Conservation (phyloP, 2,113 vertebrate species). For the Oophaga pumilio region DNA sequence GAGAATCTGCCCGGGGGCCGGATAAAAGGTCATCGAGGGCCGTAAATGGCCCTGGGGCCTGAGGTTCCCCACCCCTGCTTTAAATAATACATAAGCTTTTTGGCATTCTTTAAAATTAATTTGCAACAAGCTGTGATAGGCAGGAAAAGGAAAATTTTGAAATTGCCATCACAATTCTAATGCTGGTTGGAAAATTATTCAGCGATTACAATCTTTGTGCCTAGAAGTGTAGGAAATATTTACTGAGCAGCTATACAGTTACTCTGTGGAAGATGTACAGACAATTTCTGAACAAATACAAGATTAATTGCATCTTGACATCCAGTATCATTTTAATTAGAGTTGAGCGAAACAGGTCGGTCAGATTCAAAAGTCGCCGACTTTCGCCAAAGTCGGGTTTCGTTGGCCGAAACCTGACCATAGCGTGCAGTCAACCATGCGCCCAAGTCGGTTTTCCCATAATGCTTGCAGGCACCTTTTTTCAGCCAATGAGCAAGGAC, state of each 20-base stretch:
- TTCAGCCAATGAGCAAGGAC: too few species aligned
- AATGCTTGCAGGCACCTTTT: too few species aligned
- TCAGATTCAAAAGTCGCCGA: too few species aligned
- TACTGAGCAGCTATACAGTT: neutral
- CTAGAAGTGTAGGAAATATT: conserved; percentile 29
- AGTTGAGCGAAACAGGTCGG: too few species aligned
- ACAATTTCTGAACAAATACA: neutral
- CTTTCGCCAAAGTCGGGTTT: too few species aligned
- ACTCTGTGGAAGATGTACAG: neutral
- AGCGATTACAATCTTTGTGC: conserved; percentile 42
- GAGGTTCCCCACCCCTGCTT: too few species aligned
- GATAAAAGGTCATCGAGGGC: too few species aligned
- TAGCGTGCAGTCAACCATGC: too few species aligned
- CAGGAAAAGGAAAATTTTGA: conserved; percentile 35
- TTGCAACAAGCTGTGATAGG: conserved; percentile 38
- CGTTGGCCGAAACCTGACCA: too few species aligned
- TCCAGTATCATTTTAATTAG: neutral
- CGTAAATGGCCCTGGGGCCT: too few species aligned
- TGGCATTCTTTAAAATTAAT: conserved; percentile 32
- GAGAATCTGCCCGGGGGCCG: too few species aligned
- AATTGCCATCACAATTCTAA: conserved; percentile 34
- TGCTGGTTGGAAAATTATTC: conserved; percentile 37
- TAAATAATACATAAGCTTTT: conserved; percentile 37
- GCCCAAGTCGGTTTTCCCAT: too few species aligned
- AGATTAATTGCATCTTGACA: neutral